Conservation (phyloP, 2,113 vertebrate genomes). For the Oceanites oceanicus region DNA sequence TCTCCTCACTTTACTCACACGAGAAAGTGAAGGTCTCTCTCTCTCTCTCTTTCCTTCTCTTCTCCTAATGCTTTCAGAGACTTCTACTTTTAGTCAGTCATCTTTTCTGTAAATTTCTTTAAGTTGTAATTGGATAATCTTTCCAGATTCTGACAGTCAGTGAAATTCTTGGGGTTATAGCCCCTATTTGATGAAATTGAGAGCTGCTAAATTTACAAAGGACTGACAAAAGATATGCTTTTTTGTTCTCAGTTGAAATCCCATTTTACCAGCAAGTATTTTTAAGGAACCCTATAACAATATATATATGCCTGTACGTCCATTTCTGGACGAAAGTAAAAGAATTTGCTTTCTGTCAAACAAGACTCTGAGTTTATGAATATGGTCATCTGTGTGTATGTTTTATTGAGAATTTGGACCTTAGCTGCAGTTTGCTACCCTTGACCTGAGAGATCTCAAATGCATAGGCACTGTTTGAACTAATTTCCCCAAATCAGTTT, state of each 20-base stretch:
- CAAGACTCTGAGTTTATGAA: neutral
- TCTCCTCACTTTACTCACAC: neutral
- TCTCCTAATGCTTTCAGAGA: neutral
- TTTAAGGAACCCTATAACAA: neutral
- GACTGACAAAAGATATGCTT: neutral
- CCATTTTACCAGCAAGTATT: neutral
- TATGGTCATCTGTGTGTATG: neutral
- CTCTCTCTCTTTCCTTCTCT: neutral
- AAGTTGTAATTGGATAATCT: neutral
- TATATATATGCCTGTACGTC: neutral
- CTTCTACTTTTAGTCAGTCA: neutral
- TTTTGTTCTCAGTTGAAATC: neutral
- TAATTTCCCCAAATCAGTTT: neutral
- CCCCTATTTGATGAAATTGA: neutral
- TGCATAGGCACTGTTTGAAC: fast-evolving
- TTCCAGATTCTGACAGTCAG: neutral
- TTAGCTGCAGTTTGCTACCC: neutral
- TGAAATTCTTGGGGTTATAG: neutral
- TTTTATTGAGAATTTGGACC: neutral
- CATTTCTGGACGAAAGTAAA: too few species aligned
- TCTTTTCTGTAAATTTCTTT: neutral
- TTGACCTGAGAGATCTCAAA: neutral
- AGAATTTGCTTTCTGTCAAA: neutral
- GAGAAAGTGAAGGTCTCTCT: neutral
- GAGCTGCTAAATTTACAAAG: neutral